Percentiles rank a stretch among this genome's conserved stretches.
These are phyloP conservation scores for Hoplostethus mediterraneus DNA, from an alignment of 2,797 vertebrate species.

Conservation along the genomic window DNA sequence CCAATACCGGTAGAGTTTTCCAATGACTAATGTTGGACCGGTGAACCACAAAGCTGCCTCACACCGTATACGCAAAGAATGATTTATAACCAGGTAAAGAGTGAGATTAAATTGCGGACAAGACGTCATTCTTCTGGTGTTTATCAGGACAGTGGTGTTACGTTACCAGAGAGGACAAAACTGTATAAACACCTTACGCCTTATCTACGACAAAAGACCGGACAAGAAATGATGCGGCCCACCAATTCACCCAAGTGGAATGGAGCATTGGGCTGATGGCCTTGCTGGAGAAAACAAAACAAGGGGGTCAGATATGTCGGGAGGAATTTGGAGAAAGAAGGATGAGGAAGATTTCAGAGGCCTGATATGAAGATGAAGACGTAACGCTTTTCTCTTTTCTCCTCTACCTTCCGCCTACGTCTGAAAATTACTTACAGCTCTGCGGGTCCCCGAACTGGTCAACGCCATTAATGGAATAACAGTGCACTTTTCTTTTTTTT, in stretches of 20 bases:
- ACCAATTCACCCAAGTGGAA: constrained; percentile 4
- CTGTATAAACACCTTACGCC: constrained; percentile 57
- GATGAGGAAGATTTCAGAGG: constrained; percentile 44
- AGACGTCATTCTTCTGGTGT: constrained; percentile 23
- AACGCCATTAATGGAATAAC: constrained; percentile 17
- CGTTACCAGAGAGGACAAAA: constrained; percentile 58
- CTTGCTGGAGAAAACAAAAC: background rate
- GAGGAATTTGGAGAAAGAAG: constrained; percentile 32
- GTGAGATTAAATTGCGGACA: constrained; percentile 37
- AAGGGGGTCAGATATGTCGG: constrained; percentile 28
- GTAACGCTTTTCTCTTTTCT: constrained; percentile 12
- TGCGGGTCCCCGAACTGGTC: constrained; percentile 1
- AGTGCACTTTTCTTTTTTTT: constrained; percentile 20
- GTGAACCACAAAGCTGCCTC: background rate
- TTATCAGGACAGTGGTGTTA: constrained; percentile 39
- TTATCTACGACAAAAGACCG: constrained; percentile 54
- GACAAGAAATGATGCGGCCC: constrained; percentile 22
- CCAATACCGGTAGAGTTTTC: background rate
- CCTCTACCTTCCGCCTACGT: constrained; percentile 5
- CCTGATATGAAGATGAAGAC: constrained; percentile 57
- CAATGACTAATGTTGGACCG: background rate
- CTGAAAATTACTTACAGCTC: constrained; percentile 16
- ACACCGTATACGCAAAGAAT: constrained; percentile 12
- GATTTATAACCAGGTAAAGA: constrained; percentile 59
- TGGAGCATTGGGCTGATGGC: background rate